Percentiles rank a stretch among this genome's conserved stretches.
These are phyloP conservation scores for Enteromius thamalakanensis DNA, from an alignment of 2,797 vertebrate species.

Conservation along the genomic window DNA sequence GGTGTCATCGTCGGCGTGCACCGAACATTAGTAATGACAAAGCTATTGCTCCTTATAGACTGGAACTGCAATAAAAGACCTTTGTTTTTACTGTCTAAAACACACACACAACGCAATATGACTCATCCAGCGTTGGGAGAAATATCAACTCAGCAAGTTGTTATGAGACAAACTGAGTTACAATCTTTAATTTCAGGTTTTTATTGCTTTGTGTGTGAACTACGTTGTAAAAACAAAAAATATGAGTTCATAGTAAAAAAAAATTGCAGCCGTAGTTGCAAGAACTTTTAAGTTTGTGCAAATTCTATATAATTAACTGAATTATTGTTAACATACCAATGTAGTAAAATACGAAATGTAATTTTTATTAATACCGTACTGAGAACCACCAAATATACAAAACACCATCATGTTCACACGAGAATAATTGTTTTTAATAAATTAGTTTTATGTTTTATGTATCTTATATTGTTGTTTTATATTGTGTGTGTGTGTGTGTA, in stretches of 20 bases:
- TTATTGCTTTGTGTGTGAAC: slow-evolving; percentile 7
- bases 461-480: too few relatives aligned
- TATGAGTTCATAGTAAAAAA: not conserved
- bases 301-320: not conserved
- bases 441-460: too few relatives aligned
- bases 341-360: not conserved
- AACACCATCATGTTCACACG: not conserved
- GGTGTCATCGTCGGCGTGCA: not conserved
- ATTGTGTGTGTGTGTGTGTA: too few relatives aligned
- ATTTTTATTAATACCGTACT: not conserved
- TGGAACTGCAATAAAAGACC: slow-evolving; percentile 36
- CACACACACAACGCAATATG: not conserved
- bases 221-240: not conserved
- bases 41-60: slow-evolving; percentile 36
- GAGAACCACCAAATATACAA: not conserved
- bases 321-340: not conserved
- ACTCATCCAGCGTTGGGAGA: slow-evolving; percentile 24
- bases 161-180: slow-evolving; percentile 39
- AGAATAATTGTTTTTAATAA: too few relatives aligned
- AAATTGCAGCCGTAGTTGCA: not conserved
- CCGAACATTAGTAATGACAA: slow-evolving; percentile 32
- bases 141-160: slow-evolving; percentile 42
- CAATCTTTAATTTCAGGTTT: slow-evolving; percentile 34
- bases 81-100: slow-evolving; percentile 27
- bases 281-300: not conserved